These are phyloP conservation scores for Lepisosteus oculatus DNA, from an alignment of 2,113 vertebrate species.

Conservation along the genomic window DNA sequence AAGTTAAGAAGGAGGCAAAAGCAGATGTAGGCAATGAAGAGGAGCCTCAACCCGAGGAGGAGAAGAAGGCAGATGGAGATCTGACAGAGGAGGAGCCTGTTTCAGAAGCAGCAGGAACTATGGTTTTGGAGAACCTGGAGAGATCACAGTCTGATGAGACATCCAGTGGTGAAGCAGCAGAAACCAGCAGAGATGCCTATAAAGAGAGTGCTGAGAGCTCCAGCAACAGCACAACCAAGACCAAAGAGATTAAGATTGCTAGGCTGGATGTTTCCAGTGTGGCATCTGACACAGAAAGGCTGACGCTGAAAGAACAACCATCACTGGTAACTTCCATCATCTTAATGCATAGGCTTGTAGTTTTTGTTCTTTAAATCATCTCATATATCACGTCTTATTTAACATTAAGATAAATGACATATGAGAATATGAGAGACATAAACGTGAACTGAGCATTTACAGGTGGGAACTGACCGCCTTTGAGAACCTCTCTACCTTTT, in stretches of 20 bases:
- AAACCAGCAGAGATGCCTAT: constrained; percentile 31
- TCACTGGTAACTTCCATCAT: constrained; percentile 38
- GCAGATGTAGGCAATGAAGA: constrained; percentile 26
- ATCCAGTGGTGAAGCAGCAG: constrained; percentile 27
- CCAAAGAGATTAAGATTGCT: constrained; percentile 84
- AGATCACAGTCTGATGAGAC: constrained; percentile 20
- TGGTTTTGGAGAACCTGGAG: neutral
- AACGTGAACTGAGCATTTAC: too few relatives aligned
- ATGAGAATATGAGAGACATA: too few relatives aligned
- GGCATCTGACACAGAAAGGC: constrained; percentile 85
- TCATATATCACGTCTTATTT: too few relatives aligned
- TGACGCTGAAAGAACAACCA: constrained; percentile 77
- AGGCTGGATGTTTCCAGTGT: constrained; percentile 91
- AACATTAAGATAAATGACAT: too few relatives aligned
- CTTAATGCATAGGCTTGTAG: neutral
- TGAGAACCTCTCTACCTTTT: too few relatives aligned
- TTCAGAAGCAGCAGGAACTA: constrained; percentile 6
- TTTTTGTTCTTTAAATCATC: neutral
- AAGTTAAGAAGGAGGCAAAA: constrained; percentile 50
- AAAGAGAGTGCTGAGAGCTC: constrained; percentile 8
- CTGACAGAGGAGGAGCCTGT: constrained; percentile 12
- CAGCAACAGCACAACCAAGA: constrained; percentile 39
- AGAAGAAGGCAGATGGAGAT: constrained; percentile 1
- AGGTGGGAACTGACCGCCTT: too few relatives aligned
- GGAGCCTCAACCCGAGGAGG: constrained; percentile 8